phyloP scores from a whole-genome alignment of 2,797 vertebrate genomes.

The Sebastes umbrosus region DNA sequence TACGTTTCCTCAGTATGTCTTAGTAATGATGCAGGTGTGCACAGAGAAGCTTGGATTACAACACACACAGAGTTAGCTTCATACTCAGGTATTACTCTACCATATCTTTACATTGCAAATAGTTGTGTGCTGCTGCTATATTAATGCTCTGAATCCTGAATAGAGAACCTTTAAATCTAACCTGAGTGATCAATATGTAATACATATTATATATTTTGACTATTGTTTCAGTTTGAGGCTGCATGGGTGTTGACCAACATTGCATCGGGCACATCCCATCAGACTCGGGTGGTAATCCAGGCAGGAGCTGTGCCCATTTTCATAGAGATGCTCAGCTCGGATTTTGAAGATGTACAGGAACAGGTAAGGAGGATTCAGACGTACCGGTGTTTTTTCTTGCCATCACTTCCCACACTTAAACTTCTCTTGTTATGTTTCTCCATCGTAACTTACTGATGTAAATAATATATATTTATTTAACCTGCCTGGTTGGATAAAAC shows the following conservation, averaged over 20 bases:
- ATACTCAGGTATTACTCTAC: rapidly evolving
- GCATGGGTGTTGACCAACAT: conserved; percentile 98
- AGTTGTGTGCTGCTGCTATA: no score
- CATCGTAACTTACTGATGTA: neutral
- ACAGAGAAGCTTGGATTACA: neutral
- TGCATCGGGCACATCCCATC: conserved; percentile 95
- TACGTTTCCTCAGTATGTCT: conserved; percentile 62
- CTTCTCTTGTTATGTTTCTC: neutral
- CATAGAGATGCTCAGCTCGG: conserved; percentile 93
- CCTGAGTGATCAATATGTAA: neutral
- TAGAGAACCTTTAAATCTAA: neutral
- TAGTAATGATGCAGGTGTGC: neutral
- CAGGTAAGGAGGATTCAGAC: conserved; percentile 82
- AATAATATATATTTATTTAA: neutral
- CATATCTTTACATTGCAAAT: no score
- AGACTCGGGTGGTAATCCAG: conserved; percentile 96
- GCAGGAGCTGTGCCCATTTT: conserved; percentile 96
- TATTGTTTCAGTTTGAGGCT: conserved; percentile 89
- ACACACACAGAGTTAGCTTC: rapidly evolving
- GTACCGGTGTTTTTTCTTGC: neutral
- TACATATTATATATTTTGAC: neutral
- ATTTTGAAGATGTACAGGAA: conserved; percentile 97
- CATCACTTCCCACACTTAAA: neutral
- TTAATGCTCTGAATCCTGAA: neutral
- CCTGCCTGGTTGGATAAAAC: neutral